Base-by-base conservation (phyloP, 2,113 vertebrate species). In the Danionella cerebrum region DNA sequence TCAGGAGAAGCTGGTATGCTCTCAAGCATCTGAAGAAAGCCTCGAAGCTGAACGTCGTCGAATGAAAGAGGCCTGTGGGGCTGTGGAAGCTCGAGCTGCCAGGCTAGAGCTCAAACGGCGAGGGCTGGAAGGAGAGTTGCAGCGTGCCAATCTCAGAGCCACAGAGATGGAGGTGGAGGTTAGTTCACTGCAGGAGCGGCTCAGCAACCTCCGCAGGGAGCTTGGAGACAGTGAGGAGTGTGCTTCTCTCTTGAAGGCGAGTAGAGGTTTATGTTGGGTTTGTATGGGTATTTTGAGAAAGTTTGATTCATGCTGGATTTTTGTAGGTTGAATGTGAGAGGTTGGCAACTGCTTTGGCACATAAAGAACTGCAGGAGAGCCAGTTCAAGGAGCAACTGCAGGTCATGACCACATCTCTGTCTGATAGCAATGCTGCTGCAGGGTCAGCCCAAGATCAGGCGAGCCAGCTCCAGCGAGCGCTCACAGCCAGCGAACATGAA, bases 401-500 rank as follows among this genome's bases (percentile, higher is more conserved):
- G 65, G 83, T 76, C n/a, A 39, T 87, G 75, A 79, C 84, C 4
- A 59, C 67, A 55, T 74, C 78, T 1, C 81, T 90, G 11, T 77
- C 71, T 1, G 79, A 88, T 44, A 85, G 70, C 59, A 78, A 74
- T 13, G 42, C 18, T 68, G 79, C 71, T 22, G 78, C 68, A 0
- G 83, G 73, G 33, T 65, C 71, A 18, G 78, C 90, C 24, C 84
- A 87, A 71, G 88, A 90, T 54, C 85, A 88, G 58, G 53, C 80
- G 8, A 62, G 44, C 2, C 86, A 88, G 70, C 82, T 91, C 39
- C 88, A 89, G 71, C 81, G 80, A 36, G 83, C 81, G 3, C 75
- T 91, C 71, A 79, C 76, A 2, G 78, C 80, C 63, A 84, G 86
- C 1, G 86, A 91, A 75, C 82, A 86, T 14, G 88, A 92, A 62